phyloP scores from a whole-genome alignment of 2,113 vertebrate species.

The Ceyx cyanopectus region DNA sequence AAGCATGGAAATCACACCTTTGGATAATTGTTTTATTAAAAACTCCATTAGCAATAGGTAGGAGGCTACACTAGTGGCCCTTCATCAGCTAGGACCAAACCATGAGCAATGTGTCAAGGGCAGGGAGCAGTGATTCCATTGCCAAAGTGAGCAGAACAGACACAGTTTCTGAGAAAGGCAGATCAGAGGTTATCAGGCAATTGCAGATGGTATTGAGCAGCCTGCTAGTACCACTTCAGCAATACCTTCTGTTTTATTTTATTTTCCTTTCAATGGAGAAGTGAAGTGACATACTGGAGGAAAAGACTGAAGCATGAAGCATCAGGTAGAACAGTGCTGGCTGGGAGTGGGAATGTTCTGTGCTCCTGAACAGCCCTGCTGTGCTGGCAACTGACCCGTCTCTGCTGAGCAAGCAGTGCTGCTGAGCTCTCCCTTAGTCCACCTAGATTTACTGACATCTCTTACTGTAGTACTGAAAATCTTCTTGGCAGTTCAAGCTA shows the following conservation, averaged over 20 bases:
- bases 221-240: slow-evolving; percentile 9
- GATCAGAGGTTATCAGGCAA: not conserved
- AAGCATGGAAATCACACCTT: not conserved
- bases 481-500: slow-evolving; percentile 64
- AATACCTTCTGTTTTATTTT: not conserved
- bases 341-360: not conserved
- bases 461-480: not conserved
- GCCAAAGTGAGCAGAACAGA: not conserved
- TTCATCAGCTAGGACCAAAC: slow-evolving; percentile 26
- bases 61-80: not conserved
- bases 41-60: slow-evolving; percentile 41
- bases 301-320: not conserved
- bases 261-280: not conserved
- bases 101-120: not conserved
- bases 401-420: not conserved
- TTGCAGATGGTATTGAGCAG: not conserved
- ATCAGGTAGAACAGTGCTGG: not conserved
- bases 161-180: not conserved
- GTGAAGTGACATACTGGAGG: not conserved
- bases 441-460: not conserved
- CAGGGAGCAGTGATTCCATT: not conserved
- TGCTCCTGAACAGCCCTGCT: not conserved
- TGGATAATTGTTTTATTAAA: slow-evolving; percentile 21
- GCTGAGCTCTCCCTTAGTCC: not conserved
- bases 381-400: not conserved